Base-by-base conservation (phyloP, 2,888 invertebrate genomes). In the Plemyria rubiginata region DNA sequence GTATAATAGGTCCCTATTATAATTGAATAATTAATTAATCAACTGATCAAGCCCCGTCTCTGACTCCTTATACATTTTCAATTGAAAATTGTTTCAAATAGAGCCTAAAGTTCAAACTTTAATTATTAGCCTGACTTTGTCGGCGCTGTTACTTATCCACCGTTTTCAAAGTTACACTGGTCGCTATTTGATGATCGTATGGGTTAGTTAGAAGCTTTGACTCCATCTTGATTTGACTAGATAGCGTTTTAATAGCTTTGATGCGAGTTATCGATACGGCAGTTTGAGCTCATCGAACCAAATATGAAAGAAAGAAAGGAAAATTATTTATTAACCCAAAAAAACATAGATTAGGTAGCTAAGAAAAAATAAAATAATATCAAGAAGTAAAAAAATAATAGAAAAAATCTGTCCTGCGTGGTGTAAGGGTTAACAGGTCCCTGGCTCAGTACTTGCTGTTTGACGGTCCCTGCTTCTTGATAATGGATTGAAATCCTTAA, bases 31-130 rank as follows among this genome's bases (percentile, higher is more conserved):
- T 48, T 60, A 60, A 49, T 54, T 41, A 46, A 48, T 53, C 29
- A 40, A 15, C 15, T 7, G 38, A 61, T 55, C 43, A 32, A 55
- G 50, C 45, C 52, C 16, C 15, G 54, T 53, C n/a, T n/a, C n/a
- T 50, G 32, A 54, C 36, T 12, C 52, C 40, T 15, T 62, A 59
- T 62, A 60, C n/a, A 53, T 53, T 50, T 66, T 62, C 36, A 60
- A 63, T 58, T 41, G 45, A 50, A 41, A 51, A 41, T 48, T 28
- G 22, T 9, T 51, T 60, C 38, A 45, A 60, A 49, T 48, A 13
- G 50, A 46, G 29, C 46, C 53, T 36, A 61, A 61, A 61, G 55
- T 55, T 61, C 55, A 61, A 55, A 29, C 38, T 28, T 54, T 54
- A 50, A 60, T 54, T 60, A 60, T 60, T 43, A 15, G 8, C 50